A percentile compares a stretch with the other conserved stretches of the same genome.
Conservation (phyloP, 2,797 vertebrate species). For the Bucorvus abyssinicus region DNA sequence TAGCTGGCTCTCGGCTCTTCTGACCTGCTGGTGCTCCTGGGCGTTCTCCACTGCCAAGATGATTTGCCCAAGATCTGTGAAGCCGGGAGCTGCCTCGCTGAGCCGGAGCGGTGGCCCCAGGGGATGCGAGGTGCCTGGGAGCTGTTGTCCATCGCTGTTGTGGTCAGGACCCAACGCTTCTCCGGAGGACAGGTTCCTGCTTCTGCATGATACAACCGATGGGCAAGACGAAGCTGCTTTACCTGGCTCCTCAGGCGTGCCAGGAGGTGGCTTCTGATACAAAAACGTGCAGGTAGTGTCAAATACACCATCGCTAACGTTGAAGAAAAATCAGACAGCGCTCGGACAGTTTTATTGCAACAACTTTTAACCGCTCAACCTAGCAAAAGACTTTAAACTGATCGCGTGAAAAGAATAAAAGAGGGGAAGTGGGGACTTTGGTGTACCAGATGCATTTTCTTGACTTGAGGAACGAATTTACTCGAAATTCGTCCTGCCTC, state of each 20-base stretch:
- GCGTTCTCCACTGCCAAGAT: accelerated
- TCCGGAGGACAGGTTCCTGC: not conserved
- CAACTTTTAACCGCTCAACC: not conserved
- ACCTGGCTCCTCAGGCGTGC: not conserved
- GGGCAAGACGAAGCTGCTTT: not conserved
- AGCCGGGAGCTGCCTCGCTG: not conserved
- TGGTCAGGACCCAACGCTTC: not conserved
- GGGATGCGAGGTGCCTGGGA: not conserved
- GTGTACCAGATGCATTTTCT: not conserved
- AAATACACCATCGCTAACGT: accelerated
- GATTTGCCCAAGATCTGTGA: not conserved
- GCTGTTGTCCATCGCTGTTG: not conserved
- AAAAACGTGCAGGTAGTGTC: not conserved
- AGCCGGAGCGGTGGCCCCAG: not conserved
- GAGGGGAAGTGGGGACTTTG: not conserved
- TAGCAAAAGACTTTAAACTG: not conserved
- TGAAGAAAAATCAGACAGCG: not conserved
- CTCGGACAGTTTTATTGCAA: not conserved
- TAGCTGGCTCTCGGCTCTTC: not conserved
- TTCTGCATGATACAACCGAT: not conserved
- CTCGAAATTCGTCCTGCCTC: not conserved
- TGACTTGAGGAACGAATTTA: not conserved
- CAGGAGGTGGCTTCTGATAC: not conserved
- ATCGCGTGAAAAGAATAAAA: not conserved
- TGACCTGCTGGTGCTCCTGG: accelerated